Percentiles rank a stretch among this genome's conserved stretches.
phyloP scores from a whole-genome alignment of 2,888 invertebrate species.

The Phaonia tiefii region DNA sequence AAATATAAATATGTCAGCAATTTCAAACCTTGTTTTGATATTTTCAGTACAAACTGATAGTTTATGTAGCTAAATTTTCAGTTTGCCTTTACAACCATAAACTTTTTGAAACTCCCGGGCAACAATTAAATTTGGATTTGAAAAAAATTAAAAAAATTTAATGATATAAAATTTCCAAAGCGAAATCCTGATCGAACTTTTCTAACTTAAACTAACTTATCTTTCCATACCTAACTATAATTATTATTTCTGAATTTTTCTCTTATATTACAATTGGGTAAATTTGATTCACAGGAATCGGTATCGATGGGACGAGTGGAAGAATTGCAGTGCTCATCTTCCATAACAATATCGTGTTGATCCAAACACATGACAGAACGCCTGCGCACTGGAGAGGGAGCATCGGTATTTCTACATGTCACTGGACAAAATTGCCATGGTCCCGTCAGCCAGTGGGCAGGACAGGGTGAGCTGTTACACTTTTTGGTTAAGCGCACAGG shows the following conservation, averaged over 20 bases:
- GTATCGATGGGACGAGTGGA: conserved; percentile 85
- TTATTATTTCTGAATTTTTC: conserved; percentile 63
- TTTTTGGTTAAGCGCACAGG: conserved; percentile 84
- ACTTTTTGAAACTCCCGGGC: too few relatives aligned
- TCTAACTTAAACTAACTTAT: conserved; percentile 61
- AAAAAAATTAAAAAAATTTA: too few relatives aligned
- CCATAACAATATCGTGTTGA: conserved; percentile 87
- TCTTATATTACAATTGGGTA: conserved; percentile 75
- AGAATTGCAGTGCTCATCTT: conserved; percentile 87
- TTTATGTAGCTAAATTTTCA: too few relatives aligned
- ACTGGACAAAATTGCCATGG: conserved; percentile 92
- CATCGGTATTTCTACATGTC: conserved; percentile 82
- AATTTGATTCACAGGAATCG: conserved; percentile 83
- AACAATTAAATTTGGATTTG: too few relatives aligned
- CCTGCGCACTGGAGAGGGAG: conserved; percentile 83
- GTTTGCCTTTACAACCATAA: too few relatives aligned
- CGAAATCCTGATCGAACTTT: conserved; percentile 25
- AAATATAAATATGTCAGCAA: too few relatives aligned
- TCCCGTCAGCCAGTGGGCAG: conserved; percentile 92
- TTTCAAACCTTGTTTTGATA: too few relatives aligned
- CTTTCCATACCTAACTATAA: too few relatives aligned
- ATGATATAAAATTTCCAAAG: too few relatives aligned
- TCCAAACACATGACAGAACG: conserved; percentile 89
- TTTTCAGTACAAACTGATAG: too few relatives aligned
- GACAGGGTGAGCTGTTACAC: conserved; percentile 86